Percentiles rank a stretch among this genome's conserved stretches.
Conservation (phyloP, 1,140 invertebrate species). For the Paraescarpia echinospica region DNA sequence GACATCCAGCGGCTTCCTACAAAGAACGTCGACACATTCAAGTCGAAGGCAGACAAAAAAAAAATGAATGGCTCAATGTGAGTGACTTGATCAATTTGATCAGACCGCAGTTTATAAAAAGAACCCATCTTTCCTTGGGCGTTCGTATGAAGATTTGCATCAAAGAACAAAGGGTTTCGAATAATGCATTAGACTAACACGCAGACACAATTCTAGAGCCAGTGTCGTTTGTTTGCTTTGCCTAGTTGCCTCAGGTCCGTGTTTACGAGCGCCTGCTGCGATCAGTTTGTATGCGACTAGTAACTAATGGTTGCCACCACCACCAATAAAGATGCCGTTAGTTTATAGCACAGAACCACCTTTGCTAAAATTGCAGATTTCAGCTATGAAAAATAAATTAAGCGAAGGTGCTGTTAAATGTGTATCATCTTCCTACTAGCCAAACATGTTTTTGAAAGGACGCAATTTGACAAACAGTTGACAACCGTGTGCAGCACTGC, state of each 20-base stretch:
- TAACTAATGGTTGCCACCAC: background rate
- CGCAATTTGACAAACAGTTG: background rate
- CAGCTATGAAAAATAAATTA: background rate
- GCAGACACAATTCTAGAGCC: background rate
- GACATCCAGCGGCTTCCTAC: slow-evolving; percentile 87
- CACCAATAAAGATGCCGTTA: background rate
- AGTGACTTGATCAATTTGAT: background rate
- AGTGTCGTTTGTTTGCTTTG: background rate
- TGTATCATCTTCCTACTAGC: background rate
- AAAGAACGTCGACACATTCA: slow-evolving; percentile 27
- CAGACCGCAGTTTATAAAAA: background rate
- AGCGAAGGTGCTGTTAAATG: background rate
- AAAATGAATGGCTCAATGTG: background rate
- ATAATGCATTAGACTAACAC: background rate
- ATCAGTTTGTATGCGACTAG: background rate
- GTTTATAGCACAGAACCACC: background rate
- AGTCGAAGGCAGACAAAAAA: background rate
- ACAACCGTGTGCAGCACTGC: background rate
- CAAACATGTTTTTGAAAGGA: background rate
- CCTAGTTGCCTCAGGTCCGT: background rate
- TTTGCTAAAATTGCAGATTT: background rate
- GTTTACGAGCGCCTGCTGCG: background rate
- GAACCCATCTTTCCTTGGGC: background rate
- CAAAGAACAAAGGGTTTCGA: background rate
- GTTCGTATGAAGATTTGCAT: background rate